phyloP scores from a whole-genome alignment of 2,888 invertebrate species.

The Dione vanillae region DNA sequence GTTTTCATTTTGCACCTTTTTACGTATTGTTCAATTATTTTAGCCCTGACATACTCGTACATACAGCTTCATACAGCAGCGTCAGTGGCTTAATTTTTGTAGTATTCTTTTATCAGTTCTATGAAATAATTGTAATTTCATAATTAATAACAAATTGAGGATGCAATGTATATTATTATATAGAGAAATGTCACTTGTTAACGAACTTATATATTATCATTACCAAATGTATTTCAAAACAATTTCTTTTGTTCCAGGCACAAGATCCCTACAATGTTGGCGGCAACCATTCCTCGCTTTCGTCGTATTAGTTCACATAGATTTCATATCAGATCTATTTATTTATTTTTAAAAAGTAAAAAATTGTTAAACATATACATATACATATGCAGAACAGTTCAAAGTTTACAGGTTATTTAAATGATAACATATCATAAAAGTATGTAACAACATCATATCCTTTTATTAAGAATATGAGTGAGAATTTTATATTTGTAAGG shows the following conservation, averaged over 20 bases:
- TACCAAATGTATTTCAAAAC: neutral
- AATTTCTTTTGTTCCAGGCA: slow-evolving; percentile 68
- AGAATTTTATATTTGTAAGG: slow-evolving; percentile 64
- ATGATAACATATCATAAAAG: slow-evolving; percentile 69
- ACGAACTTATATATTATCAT: no score
- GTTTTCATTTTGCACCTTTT: slow-evolving; percentile 27
- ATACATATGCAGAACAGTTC: neutral
- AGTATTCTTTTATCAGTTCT: no score
- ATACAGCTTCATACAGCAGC: no score
- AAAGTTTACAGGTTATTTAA: slow-evolving; percentile 25
- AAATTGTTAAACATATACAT: neutral
- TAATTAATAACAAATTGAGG: no score
- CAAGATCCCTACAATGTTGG: slow-evolving; percentile 69
- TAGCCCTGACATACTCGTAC: neutral
- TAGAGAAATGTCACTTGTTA: no score
- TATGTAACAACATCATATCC: slow-evolving; percentile 62
- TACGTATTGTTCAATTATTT: slow-evolving; percentile 7
- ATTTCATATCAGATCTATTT: slow-evolving; percentile 62
- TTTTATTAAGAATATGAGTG: slow-evolving; percentile 58
- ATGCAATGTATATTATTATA: no score
- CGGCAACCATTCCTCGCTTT: slow-evolving; percentile 67
- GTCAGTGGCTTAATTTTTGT: no score
- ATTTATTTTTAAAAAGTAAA: slow-evolving; percentile 41
- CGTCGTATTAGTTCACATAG: slow-evolving; percentile 70
- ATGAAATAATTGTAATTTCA: no score